Conservation (phyloP, 2,888 invertebrate species). For the Melieria crassipennis region DNA sequence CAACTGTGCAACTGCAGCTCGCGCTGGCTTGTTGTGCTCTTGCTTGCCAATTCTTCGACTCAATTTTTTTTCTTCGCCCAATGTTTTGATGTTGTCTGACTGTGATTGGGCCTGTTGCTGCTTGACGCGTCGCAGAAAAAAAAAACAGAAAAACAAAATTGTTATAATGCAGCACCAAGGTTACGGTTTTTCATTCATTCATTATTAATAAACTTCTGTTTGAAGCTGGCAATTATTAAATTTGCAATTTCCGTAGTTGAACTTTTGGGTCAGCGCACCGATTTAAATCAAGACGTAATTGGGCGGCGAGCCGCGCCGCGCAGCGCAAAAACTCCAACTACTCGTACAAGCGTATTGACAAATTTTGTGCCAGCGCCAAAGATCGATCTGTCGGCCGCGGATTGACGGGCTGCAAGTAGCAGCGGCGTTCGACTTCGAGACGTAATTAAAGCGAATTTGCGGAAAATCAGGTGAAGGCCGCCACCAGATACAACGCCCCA, state of each 20-base stretch:
- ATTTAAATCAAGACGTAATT: conserved; percentile 63
- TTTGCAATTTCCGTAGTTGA: conserved; percentile 64
- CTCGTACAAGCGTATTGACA: conserved; percentile 11
- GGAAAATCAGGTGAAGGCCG: conserved; percentile 50
- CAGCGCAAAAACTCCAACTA: conserved; percentile 23
- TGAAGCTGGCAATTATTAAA: conserved; percentile 57
- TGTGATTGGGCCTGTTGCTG: conserved; percentile 30
- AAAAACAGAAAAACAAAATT: conserved; percentile 27
- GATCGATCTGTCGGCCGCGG: too few relatives aligned
- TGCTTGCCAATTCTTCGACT: background rate
- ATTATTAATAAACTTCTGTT: conserved; percentile 44
- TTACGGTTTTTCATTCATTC: conserved; percentile 35
- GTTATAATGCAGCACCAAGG: conserved; percentile 45
- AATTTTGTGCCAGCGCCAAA: background rate
- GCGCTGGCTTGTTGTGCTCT: background rate
- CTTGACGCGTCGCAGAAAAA: conserved; percentile 19
- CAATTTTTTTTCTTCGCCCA: conserved; percentile 5
- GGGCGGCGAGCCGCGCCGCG: conserved; percentile 27
- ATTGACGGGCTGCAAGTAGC: too few relatives aligned
- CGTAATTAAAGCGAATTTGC: conserved; percentile 42
- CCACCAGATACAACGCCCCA: conserved; percentile 33
- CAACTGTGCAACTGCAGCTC: background rate
- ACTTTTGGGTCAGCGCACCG: conserved; percentile 62
- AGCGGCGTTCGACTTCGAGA: conserved; percentile 19
- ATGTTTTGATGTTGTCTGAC: conserved; percentile 19